Base-by-base conservation (phyloP, 1,140 invertebrate species). In the Aphis craccivora region DNA sequence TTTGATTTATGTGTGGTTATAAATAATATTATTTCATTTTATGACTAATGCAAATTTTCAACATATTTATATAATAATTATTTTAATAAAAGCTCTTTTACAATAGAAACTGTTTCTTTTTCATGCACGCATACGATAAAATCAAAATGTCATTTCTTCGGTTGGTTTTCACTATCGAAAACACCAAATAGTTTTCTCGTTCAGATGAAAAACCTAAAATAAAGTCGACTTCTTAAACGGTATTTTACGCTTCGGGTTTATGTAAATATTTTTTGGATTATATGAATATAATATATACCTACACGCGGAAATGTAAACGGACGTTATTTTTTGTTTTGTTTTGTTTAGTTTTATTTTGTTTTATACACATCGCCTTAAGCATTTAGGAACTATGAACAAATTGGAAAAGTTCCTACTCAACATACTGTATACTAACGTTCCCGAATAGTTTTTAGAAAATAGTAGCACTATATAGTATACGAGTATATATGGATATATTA, bases 211-310 rank as follows among this genome's bases (percentile, higher is more conserved):
- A 51, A 88, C 20, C n/a, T 55, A 55, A 89, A 89, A 89, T 55
- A 89, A 89, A 89, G 22, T 35, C 35, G 23, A 89, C 55, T 89
- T 89, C 51, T 89, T 40, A 37, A 53, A 55, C 48, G 40, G 51
- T 40, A 89, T 53, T 89, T 89, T 55, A 89, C 35, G 51, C 48
- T 89, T 89, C 11, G 51, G 51, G 88, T 89, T 89, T 89, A 89
- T 89, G 88, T 53, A 89, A 89, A 89, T 89, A 89, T 89, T 89
- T 86, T 55, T 89, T 1, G 88, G 51, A 89, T 89, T 89, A 37
- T 55, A 25, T 40, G 60, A n/a, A 76, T n/a, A 76, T 76, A 76
- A 76, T 23, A 30, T 53, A 89, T 53, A 37, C n/a, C 2, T 45
- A 89, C n/a, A 53, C 51, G 7, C 7, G 22, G 8, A 51, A 53